Evolutionary conservation across 1,140 invertebrate genomes (phyloP).

Genomic region (Tachypleus tridentatus): DNA sequence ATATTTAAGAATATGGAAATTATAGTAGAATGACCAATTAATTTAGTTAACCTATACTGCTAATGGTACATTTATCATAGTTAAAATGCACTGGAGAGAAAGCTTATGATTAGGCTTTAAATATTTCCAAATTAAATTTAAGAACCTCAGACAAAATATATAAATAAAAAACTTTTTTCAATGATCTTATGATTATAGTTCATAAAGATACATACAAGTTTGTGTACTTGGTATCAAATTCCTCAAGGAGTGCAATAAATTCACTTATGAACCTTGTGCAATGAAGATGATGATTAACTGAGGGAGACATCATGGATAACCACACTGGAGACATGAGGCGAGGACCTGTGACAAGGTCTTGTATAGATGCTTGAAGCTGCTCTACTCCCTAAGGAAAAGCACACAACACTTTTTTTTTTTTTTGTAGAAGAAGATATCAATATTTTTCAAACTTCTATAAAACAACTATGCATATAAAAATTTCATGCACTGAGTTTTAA

Average conservation of each 20-base stretch:
- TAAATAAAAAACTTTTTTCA: not conserved
- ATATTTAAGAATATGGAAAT: too few relatives aligned
- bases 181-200: too few relatives aligned
- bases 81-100: too few relatives aligned
- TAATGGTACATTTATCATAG: too few relatives aligned
- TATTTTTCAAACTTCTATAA: too few relatives aligned
- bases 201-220: slow-evolving; percentile 56
- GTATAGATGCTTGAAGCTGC: slow-evolving; percentile 40
- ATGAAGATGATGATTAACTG: slow-evolving; percentile 28
- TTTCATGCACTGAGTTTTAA: too few relatives aligned
- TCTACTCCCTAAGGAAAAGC: slow-evolving; percentile 31
- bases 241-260: slow-evolving; percentile 32
- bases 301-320: slow-evolving; percentile 44
- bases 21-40: too few relatives aligned
- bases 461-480: too few relatives aligned
- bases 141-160: slow-evolving; percentile 10
- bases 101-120: slow-evolving; percentile 8
- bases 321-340: slow-evolving; percentile 51
- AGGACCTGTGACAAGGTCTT: slow-evolving; percentile 52
- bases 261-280: slow-evolving; percentile 30
- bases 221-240: slow-evolving; percentile 58
- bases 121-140: slow-evolving; percentile 6
- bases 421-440: too few relatives aligned
- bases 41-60: too few relatives aligned
- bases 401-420: slow-evolving; percentile 1